These are phyloP conservation scores for Cerastoderma edule DNA, from an alignment of 2,888 invertebrate species.

Conservation along the genomic window DNA sequence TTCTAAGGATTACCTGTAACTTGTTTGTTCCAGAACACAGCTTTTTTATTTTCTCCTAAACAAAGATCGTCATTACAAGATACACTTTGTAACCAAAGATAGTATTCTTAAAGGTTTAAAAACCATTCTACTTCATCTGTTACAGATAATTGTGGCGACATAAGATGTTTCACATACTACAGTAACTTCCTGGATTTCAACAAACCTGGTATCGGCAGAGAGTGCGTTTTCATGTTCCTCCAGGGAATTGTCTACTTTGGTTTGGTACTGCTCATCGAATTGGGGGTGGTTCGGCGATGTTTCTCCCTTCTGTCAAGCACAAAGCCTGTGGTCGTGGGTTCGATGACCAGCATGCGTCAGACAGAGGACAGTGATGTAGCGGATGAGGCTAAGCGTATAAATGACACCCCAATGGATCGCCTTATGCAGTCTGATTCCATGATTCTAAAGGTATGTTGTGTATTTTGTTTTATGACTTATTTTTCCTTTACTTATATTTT, in stretches of 20 bases:
- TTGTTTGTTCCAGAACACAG: no score
- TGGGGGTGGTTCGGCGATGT: conserved; percentile 44
- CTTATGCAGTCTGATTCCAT: conserved; percentile 84
- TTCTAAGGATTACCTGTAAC: no score
- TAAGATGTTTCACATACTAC: conserved; percentile 76
- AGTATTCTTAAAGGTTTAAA: no score
- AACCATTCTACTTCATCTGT: conserved; percentile 14
- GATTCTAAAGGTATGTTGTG: conserved; percentile 84
- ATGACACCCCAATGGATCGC: conserved; percentile 58
- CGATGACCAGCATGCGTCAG: conserved; percentile 16
- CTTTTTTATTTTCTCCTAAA: no score
- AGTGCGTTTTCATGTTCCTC: conserved; percentile 86
- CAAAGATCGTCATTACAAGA: no score
- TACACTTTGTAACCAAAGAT: no score
- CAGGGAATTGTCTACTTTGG: conserved; percentile 87
- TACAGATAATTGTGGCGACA: conserved; percentile 58
- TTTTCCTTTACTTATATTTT: no score
- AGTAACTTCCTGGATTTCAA: conserved; percentile 88
- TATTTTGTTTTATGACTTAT: no score
- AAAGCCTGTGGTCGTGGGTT: conserved; percentile 35
- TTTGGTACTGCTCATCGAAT: conserved; percentile 88
- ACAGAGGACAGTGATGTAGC: conserved; percentile 81
- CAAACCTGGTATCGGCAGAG: conserved; percentile 89
- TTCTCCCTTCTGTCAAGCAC: background rate
- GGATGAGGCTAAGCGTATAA: conserved; percentile 80